Conservation (phyloP, 2,113 vertebrate species). For the Anarhynchus alexandrinus region DNA sequence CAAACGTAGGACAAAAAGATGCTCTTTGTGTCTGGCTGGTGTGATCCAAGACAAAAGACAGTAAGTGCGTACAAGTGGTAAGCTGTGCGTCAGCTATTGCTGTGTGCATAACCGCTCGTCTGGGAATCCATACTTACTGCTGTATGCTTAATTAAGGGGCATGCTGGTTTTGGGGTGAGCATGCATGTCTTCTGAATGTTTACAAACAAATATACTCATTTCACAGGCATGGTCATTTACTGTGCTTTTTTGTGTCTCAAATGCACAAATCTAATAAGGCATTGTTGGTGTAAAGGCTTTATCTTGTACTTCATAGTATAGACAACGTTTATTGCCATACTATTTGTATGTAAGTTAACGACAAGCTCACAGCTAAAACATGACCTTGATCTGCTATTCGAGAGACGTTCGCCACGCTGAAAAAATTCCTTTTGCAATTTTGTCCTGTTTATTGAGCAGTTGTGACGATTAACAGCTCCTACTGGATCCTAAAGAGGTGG, state of each 20-base stretch:
- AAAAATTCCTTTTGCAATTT: not conserved
- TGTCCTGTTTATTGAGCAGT: not conserved
- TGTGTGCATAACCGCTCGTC: too few relatives aligned
- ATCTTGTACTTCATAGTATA: not conserved
- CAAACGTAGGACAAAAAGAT: not conserved
- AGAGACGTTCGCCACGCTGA: not conserved
- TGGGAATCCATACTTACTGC: not conserved
- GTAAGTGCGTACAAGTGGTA: not conserved
- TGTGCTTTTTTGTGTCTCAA: not conserved
- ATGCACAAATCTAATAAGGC: not conserved
- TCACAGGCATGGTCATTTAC: not conserved
- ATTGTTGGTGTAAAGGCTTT: not conserved
- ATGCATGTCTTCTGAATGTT: not conserved
- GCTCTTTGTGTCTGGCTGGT: not conserved
- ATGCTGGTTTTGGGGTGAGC: not conserved
- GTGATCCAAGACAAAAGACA: not conserved
- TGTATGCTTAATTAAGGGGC: not conserved
- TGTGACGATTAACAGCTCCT: not conserved
- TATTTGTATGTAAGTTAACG: not conserved
- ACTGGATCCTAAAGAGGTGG: not conserved
- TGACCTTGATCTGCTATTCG: not conserved
- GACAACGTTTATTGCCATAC: accelerated
- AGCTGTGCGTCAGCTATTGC: not conserved
- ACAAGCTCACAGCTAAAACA: not conserved
- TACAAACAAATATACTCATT: not conserved